Percentiles rank a stretch among this genome's conserved stretches.
These are phyloP conservation scores for Mesitornis unicolor DNA, from an alignment of 2,113 vertebrate genomes.

Conservation along the genomic window DNA sequence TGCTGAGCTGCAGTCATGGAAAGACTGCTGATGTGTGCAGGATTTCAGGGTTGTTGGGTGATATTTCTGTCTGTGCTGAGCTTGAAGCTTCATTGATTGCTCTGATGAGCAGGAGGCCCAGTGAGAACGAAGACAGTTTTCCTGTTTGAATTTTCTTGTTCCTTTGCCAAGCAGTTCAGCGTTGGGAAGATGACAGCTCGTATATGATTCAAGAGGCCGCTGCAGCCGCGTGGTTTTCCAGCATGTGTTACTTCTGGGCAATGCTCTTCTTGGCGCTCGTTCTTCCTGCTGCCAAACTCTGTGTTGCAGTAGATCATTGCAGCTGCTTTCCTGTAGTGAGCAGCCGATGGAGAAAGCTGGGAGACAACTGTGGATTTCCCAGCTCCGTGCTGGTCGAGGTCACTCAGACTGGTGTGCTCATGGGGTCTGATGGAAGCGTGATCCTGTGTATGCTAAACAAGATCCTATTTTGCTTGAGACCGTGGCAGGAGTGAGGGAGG, in stretches of 20 bases:
- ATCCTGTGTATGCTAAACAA: neutral
- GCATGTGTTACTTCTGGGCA: neutral
- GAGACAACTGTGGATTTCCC: neutral
- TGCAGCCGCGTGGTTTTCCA: neutral
- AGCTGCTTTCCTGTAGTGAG: neutral
- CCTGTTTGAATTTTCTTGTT: neutral
- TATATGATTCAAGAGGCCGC: neutral
- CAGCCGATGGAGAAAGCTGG: neutral
- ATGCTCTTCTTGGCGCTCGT: neutral
- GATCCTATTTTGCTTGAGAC: neutral
- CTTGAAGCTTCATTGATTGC: neutral
- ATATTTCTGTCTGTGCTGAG: neutral
- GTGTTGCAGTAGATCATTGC: neutral
- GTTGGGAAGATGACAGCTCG: neutral
- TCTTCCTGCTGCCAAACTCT: neutral
- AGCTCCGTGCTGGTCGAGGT: neutral
- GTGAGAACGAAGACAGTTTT: neutral
- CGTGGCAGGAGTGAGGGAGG: neutral
- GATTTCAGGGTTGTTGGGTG: fast-evolving
- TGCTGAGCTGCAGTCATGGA: neutral
- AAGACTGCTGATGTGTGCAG: neutral
- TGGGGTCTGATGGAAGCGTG: neutral
- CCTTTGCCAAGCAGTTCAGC: neutral
- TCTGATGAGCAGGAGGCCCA: neutral
- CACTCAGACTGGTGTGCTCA: fast-evolving